Conservation (phyloP, 2,888 invertebrate species). For the Hetaerina titia region DNA sequence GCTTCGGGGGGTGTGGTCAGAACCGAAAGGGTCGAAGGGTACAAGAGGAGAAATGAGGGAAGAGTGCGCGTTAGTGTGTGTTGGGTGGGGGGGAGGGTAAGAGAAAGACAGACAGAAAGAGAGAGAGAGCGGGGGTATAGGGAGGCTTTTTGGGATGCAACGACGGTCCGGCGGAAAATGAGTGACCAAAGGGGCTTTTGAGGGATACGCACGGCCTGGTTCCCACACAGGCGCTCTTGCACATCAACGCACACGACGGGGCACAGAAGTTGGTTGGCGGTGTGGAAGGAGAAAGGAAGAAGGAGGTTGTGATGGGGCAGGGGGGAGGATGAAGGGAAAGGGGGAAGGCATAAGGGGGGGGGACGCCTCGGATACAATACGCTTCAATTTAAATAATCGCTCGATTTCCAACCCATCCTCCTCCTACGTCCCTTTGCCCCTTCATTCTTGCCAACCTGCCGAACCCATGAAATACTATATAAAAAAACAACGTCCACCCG, state of each 20-base stretch:
- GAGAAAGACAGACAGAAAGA: no score
- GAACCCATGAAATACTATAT: background rate
- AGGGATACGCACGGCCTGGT: background rate
- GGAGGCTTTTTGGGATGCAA: background rate
- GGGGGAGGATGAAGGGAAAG: background rate
- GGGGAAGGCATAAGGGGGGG: background rate
- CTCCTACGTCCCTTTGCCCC: background rate
- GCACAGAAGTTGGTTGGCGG: background rate
- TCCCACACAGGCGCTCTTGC: background rate
- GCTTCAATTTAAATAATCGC: slow-evolving; percentile 57
- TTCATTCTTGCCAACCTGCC: background rate
- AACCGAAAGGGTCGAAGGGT: background rate
- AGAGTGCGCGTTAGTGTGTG: no score
- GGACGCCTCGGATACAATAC: background rate
- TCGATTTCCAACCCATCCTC: background rate
- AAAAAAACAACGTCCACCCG: background rate
- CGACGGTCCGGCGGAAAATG: slow-evolving; percentile 31
- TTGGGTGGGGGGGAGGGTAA: no score
- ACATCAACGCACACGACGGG: background rate
- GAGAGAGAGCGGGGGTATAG: background rate
- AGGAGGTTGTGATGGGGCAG: no score
- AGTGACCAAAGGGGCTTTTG: background rate
- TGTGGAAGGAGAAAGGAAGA: background rate
- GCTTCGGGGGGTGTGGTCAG: slow-evolving; percentile 25
- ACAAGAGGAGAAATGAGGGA: background rate